These are phyloP conservation scores for Fregetta grallaria DNA, from an alignment of 2,113 vertebrate species.

Conservation along the genomic window DNA sequence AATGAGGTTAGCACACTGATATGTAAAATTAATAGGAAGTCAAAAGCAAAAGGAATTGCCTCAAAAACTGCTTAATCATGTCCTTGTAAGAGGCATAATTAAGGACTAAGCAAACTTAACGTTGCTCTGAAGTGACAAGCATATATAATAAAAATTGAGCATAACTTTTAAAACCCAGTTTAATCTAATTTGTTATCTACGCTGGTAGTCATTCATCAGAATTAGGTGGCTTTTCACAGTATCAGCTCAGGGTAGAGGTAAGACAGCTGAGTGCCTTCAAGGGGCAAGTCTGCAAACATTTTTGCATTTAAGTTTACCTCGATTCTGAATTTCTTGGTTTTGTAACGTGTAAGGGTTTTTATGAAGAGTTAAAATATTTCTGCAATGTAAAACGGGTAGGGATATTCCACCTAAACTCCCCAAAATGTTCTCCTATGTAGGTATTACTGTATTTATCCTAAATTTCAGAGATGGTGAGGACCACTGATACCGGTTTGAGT, in stretches of 20 bases:
- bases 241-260: neutral
- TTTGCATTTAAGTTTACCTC: neutral
- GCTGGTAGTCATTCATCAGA: neutral
- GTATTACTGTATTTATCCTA: neutral
- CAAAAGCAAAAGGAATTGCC: neutral
- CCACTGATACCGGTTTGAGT: too few relatives aligned
- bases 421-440: neutral
- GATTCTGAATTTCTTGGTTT: neutral
- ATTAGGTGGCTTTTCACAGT: neutral
- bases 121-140: neutral
- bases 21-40: neutral
- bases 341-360: accelerated
- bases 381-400: neutral
- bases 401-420: neutral
- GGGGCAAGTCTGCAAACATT: neutral
- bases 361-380: neutral
- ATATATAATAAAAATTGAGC: neutral
- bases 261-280: neutral
- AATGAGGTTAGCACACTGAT: neutral
- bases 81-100: neutral
- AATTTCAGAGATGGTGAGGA: neutral
- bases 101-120: neutral
- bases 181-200: neutral
- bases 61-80: neutral
- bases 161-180: neutral